Conservation (phyloP, 2,888 invertebrate species). For the Hyposoter dolosus region DNA sequence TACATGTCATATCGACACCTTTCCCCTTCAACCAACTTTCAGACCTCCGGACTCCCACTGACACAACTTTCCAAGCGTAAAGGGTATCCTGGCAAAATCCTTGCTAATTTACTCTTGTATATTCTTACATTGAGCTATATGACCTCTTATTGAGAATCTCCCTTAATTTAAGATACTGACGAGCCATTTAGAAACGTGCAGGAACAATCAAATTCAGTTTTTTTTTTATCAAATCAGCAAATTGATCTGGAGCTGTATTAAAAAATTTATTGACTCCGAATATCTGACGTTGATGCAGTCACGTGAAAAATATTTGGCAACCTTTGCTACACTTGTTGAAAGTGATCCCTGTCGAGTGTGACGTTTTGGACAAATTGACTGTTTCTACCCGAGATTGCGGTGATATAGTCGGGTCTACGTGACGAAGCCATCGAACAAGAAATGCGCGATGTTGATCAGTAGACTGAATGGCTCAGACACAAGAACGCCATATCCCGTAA, state of each 20-base stretch:
- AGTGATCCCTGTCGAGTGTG: not conserved
- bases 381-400: conserved; percentile 13
- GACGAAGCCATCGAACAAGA: conserved; percentile 47
- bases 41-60: conserved; percentile 56
- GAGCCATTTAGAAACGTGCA: not conserved
- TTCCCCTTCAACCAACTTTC: conserved; percentile 58
- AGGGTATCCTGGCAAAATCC: conserved; percentile 78
- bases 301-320: not conserved
- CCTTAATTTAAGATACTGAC: not conserved
- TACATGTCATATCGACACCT: conserved; percentile 85
- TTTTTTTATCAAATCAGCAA: not conserved
- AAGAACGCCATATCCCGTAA: conserved; percentile 72
- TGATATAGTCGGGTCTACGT: conserved; percentile 20
- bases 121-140: conserved; percentile 73
- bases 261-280: not conserved
- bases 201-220: not conserved
- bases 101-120: conserved; percentile 84
- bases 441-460: conserved; percentile 51
- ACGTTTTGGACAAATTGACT: conserved; percentile 1
- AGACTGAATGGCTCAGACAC: conserved; percentile 56
- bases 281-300: not conserved
- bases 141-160: conserved; percentile 74
- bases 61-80: conserved; percentile 67
- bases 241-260: not conserved
- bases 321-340: not conserved